Evolutionary conservation across 2,113 vertebrate genomes (phyloP).

Genomic region (Oreochromis aureus): DNA sequence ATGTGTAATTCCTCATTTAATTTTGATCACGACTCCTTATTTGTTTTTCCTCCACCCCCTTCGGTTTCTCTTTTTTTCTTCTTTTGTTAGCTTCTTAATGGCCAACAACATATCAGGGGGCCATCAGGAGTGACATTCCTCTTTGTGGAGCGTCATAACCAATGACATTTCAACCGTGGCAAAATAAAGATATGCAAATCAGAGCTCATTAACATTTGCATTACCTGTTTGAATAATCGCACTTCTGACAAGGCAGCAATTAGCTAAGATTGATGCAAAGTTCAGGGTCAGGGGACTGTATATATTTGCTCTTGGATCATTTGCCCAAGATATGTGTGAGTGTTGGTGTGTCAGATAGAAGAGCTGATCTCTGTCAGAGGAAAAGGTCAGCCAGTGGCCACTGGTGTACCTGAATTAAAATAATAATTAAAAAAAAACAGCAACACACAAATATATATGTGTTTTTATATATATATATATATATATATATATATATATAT

Average conservation of each 20-base stretch:
- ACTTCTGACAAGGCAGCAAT: slow-evolving; percentile 99
- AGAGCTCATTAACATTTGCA: slow-evolving; percentile 99
- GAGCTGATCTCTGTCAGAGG: slow-evolving; percentile 49
- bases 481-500: no score
- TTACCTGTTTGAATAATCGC: slow-evolving; percentile 99
- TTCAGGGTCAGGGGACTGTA: slow-evolving; percentile 83
- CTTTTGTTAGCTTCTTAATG: slow-evolving; percentile 85
- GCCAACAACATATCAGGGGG: slow-evolving; percentile 94
- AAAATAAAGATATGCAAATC: slow-evolving; percentile 99
- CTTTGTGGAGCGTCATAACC: slow-evolving; percentile 98
- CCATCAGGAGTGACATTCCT: slow-evolving; percentile 97
- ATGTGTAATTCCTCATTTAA: not conserved
- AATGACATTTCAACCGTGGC: slow-evolving; percentile 99
- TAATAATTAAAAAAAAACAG: not conserved
- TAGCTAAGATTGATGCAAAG: slow-evolving; percentile 99
- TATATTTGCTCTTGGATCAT: slow-evolving; percentile 61
- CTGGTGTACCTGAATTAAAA: not conserved
- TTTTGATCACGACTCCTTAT: not conserved
- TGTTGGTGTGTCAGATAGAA: slow-evolving; percentile 31
- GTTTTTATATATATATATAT: fast-evolving
- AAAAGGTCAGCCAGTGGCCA: slow-evolving; percentile 47
- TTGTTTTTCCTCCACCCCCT: slow-evolving; percentile 7
- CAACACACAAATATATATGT: not conserved
- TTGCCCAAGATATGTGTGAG: slow-evolving; percentile 20
- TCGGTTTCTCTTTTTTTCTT: slow-evolving; percentile 74